Base-by-base conservation (phyloP, 1,140 invertebrate genomes). In the Brachionus manjavacas region DNA sequence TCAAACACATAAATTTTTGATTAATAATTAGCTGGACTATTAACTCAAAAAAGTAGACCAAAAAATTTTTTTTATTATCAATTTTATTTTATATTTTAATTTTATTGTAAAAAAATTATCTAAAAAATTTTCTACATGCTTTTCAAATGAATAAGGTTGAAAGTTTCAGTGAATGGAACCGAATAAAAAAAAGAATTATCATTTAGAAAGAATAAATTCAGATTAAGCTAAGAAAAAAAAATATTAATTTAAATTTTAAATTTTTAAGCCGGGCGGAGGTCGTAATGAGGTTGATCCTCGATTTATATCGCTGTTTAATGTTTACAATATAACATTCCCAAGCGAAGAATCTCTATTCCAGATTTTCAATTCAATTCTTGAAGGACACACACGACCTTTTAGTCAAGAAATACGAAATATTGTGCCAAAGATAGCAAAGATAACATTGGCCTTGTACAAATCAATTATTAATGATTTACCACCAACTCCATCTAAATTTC, bases 401-500 rank as follows among this genome's bases (percentile, higher is more conserved):
- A 86, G 91, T 0, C 88, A 91, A 4, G 92, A 93, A 60, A 90
- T 95, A n/a, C 91, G 92, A 87, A 88, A 89, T 9, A 90, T 93
- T 28, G 91, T 92, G 1, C 88, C 91, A 4, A 91, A 90, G 46
- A 91, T 96, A 35, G 92, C 95, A 1, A 90, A 92, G 49, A 93
- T 95, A 89, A 95, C 94, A 0, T 89, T 96, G 78, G 91, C 93
- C 46, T 89, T 96, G n/a, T 96, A 95, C 87, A 93, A 94, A 76
- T 87, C 92, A 78, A 91, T 94, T 41, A 92, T 94, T 74, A 90
- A 91, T 16, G 93, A 95, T 85, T 88, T 96, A 74, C 94, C 94
- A n/a, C 94, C 95, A 16, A 96, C 94, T 0, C 95, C 95, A 4
- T 93, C 93, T 4, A 96, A 95, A 88, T 96, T 96, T 90, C 95